Conservation (phyloP, 1,140 invertebrate species). For the Aphaenogaster floridana region DNA sequence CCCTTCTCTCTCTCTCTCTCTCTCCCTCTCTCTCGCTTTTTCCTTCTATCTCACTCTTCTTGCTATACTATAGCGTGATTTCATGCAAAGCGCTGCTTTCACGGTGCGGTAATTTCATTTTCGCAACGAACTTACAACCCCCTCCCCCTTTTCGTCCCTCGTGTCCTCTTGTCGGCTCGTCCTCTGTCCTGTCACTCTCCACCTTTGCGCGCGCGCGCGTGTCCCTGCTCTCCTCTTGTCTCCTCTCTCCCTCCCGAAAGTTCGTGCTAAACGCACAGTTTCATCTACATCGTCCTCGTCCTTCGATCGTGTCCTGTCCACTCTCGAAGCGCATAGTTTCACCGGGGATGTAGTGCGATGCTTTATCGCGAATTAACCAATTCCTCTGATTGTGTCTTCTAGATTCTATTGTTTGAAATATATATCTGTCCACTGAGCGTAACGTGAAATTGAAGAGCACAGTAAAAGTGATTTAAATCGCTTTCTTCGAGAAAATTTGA, state of each 20-base stretch:
- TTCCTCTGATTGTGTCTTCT: neutral
- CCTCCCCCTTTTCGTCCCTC: neutral
- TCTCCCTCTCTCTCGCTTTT: neutral
- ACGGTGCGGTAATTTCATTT: conserved; percentile 82
- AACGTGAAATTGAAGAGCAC: neutral
- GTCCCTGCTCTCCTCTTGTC: neutral
- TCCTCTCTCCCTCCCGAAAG: conserved; percentile 32
- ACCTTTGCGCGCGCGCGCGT: conserved; percentile 18
- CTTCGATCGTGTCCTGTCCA: conserved; percentile 27
- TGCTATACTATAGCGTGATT: conserved; percentile 68
- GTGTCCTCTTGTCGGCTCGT: conserved; percentile 34
- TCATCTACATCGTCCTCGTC: conserved; percentile 72
- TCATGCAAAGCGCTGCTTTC: conserved; percentile 81
- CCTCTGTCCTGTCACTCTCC: conserved; percentile 58
- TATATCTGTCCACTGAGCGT: too few species aligned
- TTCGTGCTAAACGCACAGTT: conserved; percentile 72
- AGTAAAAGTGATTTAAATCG: neutral
- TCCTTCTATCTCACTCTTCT: conserved; percentile 5
- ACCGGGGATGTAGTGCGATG: neutral
- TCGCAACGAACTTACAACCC: conserved; percentile 78
- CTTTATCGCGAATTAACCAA: neutral
- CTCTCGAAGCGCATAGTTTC: conserved; percentile 20
- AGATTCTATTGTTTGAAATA: neutral
- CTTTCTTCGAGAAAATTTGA: neutral
- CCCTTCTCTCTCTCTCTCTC: conserved; percentile 11